These are phyloP conservation scores for Catharus ustulatus DNA, from an alignment of 2,797 vertebrate species.

Conservation along the genomic window DNA sequence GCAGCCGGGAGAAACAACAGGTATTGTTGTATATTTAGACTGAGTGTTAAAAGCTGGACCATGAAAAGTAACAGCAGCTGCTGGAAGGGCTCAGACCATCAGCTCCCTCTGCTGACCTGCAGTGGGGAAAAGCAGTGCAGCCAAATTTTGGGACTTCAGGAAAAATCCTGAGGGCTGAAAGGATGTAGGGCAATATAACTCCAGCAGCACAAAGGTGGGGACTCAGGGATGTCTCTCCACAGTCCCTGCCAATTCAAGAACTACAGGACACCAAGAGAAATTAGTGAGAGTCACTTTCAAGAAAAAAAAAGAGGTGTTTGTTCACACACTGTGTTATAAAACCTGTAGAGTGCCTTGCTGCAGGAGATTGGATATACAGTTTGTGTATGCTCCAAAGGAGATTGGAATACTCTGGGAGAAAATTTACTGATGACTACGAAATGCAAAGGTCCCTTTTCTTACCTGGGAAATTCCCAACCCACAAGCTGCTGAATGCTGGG, in stretches of 20 bases:
- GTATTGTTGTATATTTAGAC: conserved; percentile 22
- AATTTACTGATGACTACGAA: neutral
- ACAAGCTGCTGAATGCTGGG: conserved; percentile 12
- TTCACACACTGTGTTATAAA: neutral
- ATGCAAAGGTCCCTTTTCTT: neutral
- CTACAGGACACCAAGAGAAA: neutral
- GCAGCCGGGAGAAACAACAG: conserved; percentile 20
- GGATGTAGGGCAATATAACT: neutral
- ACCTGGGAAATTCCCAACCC: conserved; percentile 38
- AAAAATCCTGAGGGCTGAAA: neutral
- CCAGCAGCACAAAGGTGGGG: neutral
- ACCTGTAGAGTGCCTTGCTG: neutral
- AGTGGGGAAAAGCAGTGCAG: neutral
- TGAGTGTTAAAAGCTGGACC: neutral
- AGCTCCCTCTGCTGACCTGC: conserved; percentile 63
- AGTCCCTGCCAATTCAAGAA: neutral
- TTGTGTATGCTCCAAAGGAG: neutral
- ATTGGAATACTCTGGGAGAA: neutral
- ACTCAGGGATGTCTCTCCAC: neutral
- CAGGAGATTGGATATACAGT: neutral
- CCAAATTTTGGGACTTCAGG: neutral
- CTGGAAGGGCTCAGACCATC: conserved; percentile 31
- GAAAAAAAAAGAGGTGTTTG: neutral
- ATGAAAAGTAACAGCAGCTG: neutral
- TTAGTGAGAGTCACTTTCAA: neutral